A percentile compares a stretch with the other conserved stretches of the same genome.
Conservation (phyloP, 2,113 vertebrate genomes). For the Mystacornis crossleyi region DNA sequence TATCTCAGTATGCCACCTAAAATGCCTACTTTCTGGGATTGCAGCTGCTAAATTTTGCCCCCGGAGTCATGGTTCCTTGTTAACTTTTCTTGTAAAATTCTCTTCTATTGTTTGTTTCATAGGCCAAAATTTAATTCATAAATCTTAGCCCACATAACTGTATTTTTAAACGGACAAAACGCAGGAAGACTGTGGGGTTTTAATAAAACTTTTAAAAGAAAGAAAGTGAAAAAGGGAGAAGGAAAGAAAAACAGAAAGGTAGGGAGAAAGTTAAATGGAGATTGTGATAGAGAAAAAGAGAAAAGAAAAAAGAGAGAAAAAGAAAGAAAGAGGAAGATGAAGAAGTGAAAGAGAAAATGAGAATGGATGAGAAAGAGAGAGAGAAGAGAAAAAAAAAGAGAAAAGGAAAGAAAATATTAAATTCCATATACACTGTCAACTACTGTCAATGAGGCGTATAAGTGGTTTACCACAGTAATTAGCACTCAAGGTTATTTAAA, state of each 20-base stretch:
- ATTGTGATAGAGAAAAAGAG: not conserved
- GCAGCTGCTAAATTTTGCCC: not conserved
- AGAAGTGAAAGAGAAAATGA: not conserved
- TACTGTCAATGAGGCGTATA: constrained; percentile 16
- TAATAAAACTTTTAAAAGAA: not conserved
- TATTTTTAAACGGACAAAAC: not conserved
- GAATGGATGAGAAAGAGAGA: not conserved
- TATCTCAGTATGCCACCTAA: not conserved
- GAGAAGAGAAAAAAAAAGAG: fast-evolving
- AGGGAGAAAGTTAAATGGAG: not conserved
- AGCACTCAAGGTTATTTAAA: not conserved
- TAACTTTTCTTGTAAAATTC: not conserved
- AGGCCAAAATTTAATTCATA: not conserved
- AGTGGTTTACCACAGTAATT: constrained; percentile 65
- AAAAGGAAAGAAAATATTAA: not conserved
- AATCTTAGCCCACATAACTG: not conserved
- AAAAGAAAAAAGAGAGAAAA: not conserved
- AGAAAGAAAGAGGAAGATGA: not conserved
- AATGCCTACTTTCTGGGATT: not conserved
- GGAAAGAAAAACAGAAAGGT: not conserved
- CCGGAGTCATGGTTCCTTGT: not conserved
- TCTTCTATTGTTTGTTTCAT: not conserved
- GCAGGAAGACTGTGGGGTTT: not conserved
- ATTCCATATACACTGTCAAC: not conserved
- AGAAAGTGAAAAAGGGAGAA: not conserved